phyloP scores from a whole-genome alignment of 2,888 invertebrate genomes.

The Caenorhabditis sp. region DNA sequence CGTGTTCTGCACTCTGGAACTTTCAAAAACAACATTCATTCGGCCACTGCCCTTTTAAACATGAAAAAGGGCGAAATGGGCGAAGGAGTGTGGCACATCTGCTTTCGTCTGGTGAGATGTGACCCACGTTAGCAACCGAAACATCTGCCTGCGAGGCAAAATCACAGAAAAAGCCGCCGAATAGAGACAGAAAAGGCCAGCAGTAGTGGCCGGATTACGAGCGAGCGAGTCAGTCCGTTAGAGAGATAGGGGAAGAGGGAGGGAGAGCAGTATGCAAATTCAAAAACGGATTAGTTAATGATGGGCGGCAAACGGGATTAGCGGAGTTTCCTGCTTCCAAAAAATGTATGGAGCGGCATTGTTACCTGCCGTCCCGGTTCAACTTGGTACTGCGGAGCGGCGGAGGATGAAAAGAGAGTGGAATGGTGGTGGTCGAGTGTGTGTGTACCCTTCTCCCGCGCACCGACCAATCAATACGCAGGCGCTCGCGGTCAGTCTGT shows the following conservation, averaged over 20 bases:
- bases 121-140: background rate
- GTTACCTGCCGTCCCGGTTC: no score
- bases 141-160: conserved; percentile 13
- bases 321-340: conserved; percentile 14
- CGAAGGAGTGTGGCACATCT: conserved; percentile 8
- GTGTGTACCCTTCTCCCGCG: conserved; percentile 41
- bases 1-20: no score
- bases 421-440: conserved; percentile 15
- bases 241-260: conserved; percentile 8
- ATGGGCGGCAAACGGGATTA: conserved; percentile 38
- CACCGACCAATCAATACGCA: conserved; percentile 32
- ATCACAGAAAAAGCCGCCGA: conserved; percentile 3
- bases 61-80: background rate
- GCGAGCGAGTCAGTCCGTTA: conserved; percentile 5
- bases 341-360: no score
- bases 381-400: background rate
- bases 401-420: conserved; percentile 10
- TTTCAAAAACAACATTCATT: conserved; percentile 3
- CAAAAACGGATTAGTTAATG: conserved; percentile 33
- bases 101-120: background rate
- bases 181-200: conserved; percentile 2
- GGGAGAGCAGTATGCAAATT: conserved; percentile 51
- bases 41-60: no score
- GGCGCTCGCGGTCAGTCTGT: conserved; percentile 36
- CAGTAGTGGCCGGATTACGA: conserved; percentile 7